Evolutionary conservation across 2,888 invertebrate species (phyloP).

Genomic region (Philopedon plagiatum): DNA sequence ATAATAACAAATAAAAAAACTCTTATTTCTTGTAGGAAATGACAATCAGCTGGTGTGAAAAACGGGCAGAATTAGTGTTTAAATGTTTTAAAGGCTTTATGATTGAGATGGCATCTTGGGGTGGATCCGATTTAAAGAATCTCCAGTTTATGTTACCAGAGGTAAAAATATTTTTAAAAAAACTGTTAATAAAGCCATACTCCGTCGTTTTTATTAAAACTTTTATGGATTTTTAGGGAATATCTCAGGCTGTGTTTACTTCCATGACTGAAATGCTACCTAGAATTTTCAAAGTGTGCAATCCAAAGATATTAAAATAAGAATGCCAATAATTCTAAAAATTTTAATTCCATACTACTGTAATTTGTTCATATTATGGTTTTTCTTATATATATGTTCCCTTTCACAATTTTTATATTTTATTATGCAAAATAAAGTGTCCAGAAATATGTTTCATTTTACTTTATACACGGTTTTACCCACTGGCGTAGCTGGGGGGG

Average conservation of each 20-base stretch:
- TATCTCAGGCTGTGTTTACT: constrained; percentile 86
- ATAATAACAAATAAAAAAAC: not conserved
- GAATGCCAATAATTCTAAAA: too few relatives aligned
- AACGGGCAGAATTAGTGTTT: constrained; percentile 95
- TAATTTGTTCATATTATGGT: too few relatives aligned
- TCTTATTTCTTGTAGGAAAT: constrained; percentile 76
- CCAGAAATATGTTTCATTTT: too few relatives aligned
- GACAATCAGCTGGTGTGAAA: constrained; percentile 97
- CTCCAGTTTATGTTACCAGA: constrained; percentile 89
- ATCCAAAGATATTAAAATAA: constrained; percentile 84
- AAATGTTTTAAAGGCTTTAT: constrained; percentile 99
- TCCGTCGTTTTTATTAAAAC: too few relatives aligned
- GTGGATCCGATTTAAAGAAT: constrained; percentile 90
- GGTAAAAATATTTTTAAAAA: constrained; percentile 69
- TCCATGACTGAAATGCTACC: constrained; percentile 91
- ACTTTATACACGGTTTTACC: too few relatives aligned
- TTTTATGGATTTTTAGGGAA: constrained; percentile 71
- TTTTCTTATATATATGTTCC: too few relatives aligned
- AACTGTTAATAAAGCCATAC: too few relatives aligned
- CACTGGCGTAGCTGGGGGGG: too few relatives aligned
- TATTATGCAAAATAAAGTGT: too few relatives aligned
- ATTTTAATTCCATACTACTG: too few relatives aligned
- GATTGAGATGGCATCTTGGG: constrained; percentile 97
- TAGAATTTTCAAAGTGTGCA: constrained; percentile 94
- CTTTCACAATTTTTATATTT: too few relatives aligned